phyloP scores from a whole-genome alignment of 2,113 vertebrate species.

The human (Homo sapiens) region GRCh38 chr5:129996501-129997000 shows the following conservation, averaged over 20 bases:
- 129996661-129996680: not conserved
- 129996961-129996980: not conserved
- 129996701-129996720: not conserved
- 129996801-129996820: not conserved
- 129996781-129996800: not conserved
- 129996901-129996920: not conserved
- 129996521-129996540: not conserved
- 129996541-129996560: slow-evolving; percentile 28
- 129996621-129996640: not conserved
- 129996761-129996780: not conserved
- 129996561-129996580: not conserved
- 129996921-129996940: not conserved
- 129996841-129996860: not conserved
- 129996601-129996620: not conserved
- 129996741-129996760: not conserved
- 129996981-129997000: not conserved
- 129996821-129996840: not conserved
- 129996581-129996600: not conserved
- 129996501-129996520: not conserved
- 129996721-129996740: not conserved
- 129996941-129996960: not conserved
- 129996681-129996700: not conserved
- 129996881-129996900: not conserved
- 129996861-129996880: not conserved
- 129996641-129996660: not conserved